Evolutionary conservation across 2,888 invertebrate genomes (phyloP).

Genomic region (Escarpia spicata): DNA sequence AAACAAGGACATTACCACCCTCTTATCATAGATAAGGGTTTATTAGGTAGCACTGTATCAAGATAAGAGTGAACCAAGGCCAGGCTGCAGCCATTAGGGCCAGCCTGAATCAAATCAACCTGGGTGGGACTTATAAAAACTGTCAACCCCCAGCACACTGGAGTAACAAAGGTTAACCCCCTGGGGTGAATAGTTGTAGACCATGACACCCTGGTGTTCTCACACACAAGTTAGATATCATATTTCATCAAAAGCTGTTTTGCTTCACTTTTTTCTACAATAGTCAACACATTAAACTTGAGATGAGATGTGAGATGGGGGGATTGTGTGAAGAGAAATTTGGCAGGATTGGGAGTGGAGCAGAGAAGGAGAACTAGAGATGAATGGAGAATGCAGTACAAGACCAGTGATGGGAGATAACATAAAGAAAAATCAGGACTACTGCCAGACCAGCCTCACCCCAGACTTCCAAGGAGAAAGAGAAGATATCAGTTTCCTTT

Average conservation of each 20-base stretch:
- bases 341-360: no score
- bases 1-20: neutral
- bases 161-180: neutral
- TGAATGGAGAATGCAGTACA: no score
- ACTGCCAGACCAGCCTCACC: no score
- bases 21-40: neutral
- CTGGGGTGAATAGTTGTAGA: neutral
- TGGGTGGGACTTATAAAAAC: neutral
- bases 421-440: no score
- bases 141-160: neutral
- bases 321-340: no score
- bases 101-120: neutral
- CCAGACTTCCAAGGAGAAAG: no score
- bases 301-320: neutral
- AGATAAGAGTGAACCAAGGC: neutral
- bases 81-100: neutral
- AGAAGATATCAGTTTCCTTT: no score
- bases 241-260: neutral
- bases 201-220: neutral
- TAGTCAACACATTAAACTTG: neutral
- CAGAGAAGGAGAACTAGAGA: no score
- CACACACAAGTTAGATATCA: neutral
- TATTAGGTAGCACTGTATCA: constrained; percentile 5
- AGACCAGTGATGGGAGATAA: no score
- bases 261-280: neutral